Conservation (phyloP, 2,888 invertebrate genomes). For the Caenorhabditis afra region DNA sequence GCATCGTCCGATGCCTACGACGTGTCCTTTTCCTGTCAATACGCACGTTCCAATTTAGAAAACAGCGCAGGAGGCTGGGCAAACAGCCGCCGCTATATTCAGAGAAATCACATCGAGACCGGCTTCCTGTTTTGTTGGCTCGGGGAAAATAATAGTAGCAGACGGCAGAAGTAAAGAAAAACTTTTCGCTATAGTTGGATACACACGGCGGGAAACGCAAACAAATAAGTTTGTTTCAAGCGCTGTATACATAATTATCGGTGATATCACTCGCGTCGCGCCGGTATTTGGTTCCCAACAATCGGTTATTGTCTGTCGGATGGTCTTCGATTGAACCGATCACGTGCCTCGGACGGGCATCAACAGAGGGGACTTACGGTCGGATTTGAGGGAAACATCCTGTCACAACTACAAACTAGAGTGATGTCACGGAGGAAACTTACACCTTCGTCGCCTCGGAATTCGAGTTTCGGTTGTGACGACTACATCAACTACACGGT, state of each 20-base stretch:
- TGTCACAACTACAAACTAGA: not conserved
- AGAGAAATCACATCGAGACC: slow-evolving; percentile 7
- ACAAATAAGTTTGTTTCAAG: slow-evolving; percentile 34
- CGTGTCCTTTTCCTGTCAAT: slow-evolving; percentile 35
- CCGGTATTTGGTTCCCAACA: slow-evolving; percentile 24
- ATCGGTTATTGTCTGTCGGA: slow-evolving; percentile 6
- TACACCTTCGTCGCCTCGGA: slow-evolving; percentile 17
- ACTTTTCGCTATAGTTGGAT: slow-evolving; percentile 24
- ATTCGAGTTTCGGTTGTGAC: slow-evolving; percentile 26
- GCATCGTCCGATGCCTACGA: slow-evolving; percentile 30
- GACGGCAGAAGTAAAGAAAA: slow-evolving; percentile 23
- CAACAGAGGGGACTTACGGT: slow-evolving; percentile 36
- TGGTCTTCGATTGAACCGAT: slow-evolving; percentile 35
- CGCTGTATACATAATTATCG: slow-evolving; percentile 47
- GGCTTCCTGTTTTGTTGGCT: slow-evolving; percentile 47
- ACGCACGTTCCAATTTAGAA: slow-evolving; percentile 27
- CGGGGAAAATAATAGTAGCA: slow-evolving; percentile 25
- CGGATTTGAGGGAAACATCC: slow-evolving; percentile 13
- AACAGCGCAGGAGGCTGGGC: slow-evolving; percentile 15
- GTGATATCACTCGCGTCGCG: slow-evolving; percentile 37
- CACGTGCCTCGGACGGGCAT: slow-evolving; percentile 25
- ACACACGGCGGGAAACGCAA: slow-evolving; percentile 17
- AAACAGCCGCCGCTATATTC: slow-evolving; percentile 37
- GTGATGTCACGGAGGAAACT: slow-evolving; percentile 28
- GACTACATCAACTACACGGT: slow-evolving; percentile 39